phyloP scores from a whole-genome alignment of 2,888 invertebrate species.

The Rhagophthalmus giganteus region DNA sequence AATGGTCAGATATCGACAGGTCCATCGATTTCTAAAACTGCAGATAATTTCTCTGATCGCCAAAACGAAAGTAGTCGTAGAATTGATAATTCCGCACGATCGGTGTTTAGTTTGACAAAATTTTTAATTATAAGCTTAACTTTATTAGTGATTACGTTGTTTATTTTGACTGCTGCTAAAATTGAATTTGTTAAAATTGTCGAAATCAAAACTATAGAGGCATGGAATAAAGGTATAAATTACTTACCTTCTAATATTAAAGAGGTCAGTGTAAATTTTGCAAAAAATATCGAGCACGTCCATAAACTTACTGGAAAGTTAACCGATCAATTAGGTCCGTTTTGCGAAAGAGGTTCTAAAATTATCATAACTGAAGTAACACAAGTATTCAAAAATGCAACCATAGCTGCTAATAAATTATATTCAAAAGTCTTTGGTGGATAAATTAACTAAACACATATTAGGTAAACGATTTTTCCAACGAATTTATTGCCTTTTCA shows the following conservation, averaged over 20 bases:
- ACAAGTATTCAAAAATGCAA: constrained; percentile 20
- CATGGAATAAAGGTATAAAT: constrained; percentile 33
- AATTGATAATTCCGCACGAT: not conserved
- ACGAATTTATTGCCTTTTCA: too few relatives aligned
- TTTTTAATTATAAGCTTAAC: constrained; percentile 20
- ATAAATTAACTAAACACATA: not conserved
- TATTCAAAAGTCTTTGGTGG: constrained; percentile 24
- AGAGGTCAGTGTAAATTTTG: constrained; percentile 32
- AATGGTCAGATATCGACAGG: constrained; percentile 8
- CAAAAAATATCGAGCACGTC: constrained; percentile 27
- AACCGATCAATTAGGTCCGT: not conserved
- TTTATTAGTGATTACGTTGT: constrained; percentile 31
- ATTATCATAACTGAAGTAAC: constrained; percentile 17
- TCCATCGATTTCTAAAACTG: not conserved
- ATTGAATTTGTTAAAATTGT: constrained; percentile 32
- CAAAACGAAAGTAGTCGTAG: not conserved
- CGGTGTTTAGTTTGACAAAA: constrained; percentile 24
- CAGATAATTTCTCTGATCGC: not conserved
- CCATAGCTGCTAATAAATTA: constrained; percentile 17
- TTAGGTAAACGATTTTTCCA: too few relatives aligned
- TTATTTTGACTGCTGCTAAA: constrained; percentile 41
- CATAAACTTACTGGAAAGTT: constrained; percentile 33
- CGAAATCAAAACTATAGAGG: constrained; percentile 33
- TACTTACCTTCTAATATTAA: constrained; percentile 35
- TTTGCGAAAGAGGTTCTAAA: constrained; percentile 15